These are phyloP conservation scores for Aradophagus sp. DNA, from an alignment of 1,140 invertebrate genomes.

Conservation along the genomic window DNA sequence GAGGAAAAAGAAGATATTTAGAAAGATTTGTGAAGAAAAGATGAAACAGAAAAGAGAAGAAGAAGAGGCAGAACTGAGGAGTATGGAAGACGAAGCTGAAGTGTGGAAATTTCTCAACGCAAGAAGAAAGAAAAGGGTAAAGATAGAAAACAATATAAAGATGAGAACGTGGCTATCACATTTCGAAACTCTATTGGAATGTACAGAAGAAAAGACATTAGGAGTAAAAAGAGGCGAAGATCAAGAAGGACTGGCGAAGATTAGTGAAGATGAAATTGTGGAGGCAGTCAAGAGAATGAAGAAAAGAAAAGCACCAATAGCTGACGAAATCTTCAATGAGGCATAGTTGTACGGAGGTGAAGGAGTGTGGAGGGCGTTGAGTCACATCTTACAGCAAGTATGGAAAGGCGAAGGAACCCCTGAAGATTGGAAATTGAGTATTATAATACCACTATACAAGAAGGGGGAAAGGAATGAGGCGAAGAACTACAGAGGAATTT, in stretches of 20 bases:
- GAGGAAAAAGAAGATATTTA: not conserved
- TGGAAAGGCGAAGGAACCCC: not conserved
- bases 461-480: not conserved
- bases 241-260: not conserved
- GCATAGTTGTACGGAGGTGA: not conserved
- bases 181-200: not conserved
- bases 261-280: not conserved
- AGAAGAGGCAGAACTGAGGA: constrained; percentile 7
- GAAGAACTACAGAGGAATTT: not conserved
- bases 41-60: not conserved
- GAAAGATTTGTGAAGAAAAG: not conserved
- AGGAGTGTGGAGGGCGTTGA: not conserved
- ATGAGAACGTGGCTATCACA: not conserved
- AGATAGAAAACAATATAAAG: not conserved
- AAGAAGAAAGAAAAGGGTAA: not conserved
- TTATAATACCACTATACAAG: not conserved
- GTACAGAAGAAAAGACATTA: not conserved
- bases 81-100: not conserved
- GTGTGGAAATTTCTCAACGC: constrained; percentile 4
- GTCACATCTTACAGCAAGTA: not conserved
- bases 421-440: not conserved
- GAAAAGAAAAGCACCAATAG: not conserved
- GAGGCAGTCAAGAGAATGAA: not conserved
- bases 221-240: not conserved
- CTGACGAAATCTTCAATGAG: not conserved